Evolutionary conservation across 2,888 invertebrate genomes (phyloP).

Genomic region (Merodon equestris): DNA sequence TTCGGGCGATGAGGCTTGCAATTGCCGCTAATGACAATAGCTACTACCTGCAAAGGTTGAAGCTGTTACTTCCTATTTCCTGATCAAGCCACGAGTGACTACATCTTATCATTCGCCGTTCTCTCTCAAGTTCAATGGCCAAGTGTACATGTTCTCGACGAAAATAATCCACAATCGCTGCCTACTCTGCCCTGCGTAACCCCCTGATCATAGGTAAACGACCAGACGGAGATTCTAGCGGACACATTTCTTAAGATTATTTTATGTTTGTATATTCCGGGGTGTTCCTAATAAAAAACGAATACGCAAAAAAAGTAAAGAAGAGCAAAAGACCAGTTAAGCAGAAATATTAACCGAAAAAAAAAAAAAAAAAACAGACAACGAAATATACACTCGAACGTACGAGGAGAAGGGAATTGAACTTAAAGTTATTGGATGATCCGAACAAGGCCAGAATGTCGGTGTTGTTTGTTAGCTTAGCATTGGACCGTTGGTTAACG

Average conservation of each 20-base stretch:
- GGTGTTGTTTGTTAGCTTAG: constrained; percentile 47
- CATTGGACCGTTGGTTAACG: constrained; percentile 7
- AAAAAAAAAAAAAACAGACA: constrained; percentile 3
- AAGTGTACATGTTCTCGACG: no score
- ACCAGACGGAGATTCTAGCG: constrained; percentile 28
- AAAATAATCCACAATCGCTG: no score
- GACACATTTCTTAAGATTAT: constrained; percentile 17
- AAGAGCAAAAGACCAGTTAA: constrained; percentile 45
- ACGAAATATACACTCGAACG: constrained; percentile 5
- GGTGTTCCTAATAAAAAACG: constrained; percentile 51
- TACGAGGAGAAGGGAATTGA: constrained; percentile 55
- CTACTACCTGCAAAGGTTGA: no score
- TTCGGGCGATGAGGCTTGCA: no score
- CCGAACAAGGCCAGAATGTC: constrained; percentile 61
- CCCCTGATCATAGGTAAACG: constrained; percentile 57
- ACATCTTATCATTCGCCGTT: no score
- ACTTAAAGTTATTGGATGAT: constrained; percentile 66
- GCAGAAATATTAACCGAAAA: constrained; percentile 13
- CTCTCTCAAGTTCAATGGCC: no score
- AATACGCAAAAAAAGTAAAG: constrained; percentile 23
- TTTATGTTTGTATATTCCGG: constrained; percentile 42
- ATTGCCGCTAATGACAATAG: no score
- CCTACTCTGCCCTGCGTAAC: no score
- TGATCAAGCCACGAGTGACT: no score
- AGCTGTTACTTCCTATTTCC: no score